Evolutionary conservation across 2,888 invertebrate species (phyloP), one percentile per base, ranked within the genome.

Genomic region (Falcaria lacertinaria): DNA sequence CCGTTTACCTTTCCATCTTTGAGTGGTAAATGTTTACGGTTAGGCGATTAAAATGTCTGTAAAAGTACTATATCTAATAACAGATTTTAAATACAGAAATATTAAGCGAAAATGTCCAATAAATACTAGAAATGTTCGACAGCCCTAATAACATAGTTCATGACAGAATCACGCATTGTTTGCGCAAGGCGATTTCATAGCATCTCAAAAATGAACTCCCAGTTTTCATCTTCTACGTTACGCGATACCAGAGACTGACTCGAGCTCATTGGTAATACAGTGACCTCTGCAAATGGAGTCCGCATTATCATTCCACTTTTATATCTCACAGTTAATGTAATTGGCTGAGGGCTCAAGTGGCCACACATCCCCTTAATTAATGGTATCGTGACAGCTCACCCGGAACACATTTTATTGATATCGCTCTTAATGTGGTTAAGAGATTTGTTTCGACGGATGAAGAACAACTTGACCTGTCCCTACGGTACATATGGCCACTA

Each of bases 201-300:
- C n/a, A n/a, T n/a, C n/a, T 19, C 6, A 19, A 19, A 19, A 19
- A 19, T 19, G 3, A 6, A 19, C 19, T 19, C 19, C 3, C 19
- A 5, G 34, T 16, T 41, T 52, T 41, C 50, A 47, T 13, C 43
- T 64, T 45, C 15, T 17, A 11, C 11, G 28, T 28, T 28, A 11
- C 1, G 11, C 28, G 7, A 11, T 11, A 28, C 11, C 28, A 28
- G 11, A 34, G 35, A 33, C 35, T 5, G 22, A 35, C 28, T 15
- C 38, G 37, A 45, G 51, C 69, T 76, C 79, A 84, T 78, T 78
- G 74, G 65, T 7, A 77, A 88, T 80, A 68, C 88, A 70, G 75
- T 74, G 84, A 87, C 83, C 86, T 80, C 75, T 60, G 69, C 73
- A 79, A 75, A 74, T 70, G 57, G 57, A 57, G 67, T 50, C 69